phyloP scores from a whole-genome alignment of 1,140 invertebrate genomes.

The Drosophila tani region DNA sequence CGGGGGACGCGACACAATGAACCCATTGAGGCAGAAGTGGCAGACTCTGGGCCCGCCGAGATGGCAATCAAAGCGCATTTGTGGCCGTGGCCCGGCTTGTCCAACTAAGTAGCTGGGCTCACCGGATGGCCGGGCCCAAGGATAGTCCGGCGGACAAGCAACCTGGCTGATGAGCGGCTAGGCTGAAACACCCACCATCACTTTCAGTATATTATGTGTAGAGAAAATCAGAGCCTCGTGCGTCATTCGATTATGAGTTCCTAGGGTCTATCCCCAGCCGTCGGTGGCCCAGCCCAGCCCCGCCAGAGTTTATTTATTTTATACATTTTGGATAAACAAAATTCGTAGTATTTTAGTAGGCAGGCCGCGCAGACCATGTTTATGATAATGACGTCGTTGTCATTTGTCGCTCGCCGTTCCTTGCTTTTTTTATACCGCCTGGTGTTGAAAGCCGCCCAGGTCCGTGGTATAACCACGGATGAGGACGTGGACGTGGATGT shows the following conservation, averaged over 20 bases:
- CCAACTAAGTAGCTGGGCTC: constrained; percentile 27
- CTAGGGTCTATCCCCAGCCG: constrained; percentile 42
- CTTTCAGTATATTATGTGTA: constrained; percentile 20
- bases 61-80: constrained; percentile 74
- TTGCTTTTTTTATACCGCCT: constrained; percentile 3
- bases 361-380: constrained; percentile 50
- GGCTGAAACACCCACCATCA: constrained; percentile 32
- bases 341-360: constrained; percentile 44
- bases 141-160: constrained; percentile 57
- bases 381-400: constrained; percentile 71
- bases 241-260: constrained; percentile 77
- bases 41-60: constrained; percentile 26
- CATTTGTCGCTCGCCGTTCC: constrained; percentile 44
- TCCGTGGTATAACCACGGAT: constrained; percentile 9
- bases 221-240: constrained; percentile 67
- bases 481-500: constrained; percentile 3
- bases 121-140: constrained; percentile 49
- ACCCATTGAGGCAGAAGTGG: constrained; percentile 64
- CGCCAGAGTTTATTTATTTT: constrained; percentile 59
- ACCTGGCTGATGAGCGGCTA: constrained; percentile 42
- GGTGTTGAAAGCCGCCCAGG: constrained; percentile 39
- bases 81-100: constrained; percentile 34
- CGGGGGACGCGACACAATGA: constrained; percentile 50
- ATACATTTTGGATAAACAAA: constrained; percentile 70
- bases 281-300: constrained; percentile 6